Evolutionary conservation across 2,797 vertebrate species (phyloP), one percentile per base, ranked within the genome.

Genomic region (Delichon dasypus): DNA sequence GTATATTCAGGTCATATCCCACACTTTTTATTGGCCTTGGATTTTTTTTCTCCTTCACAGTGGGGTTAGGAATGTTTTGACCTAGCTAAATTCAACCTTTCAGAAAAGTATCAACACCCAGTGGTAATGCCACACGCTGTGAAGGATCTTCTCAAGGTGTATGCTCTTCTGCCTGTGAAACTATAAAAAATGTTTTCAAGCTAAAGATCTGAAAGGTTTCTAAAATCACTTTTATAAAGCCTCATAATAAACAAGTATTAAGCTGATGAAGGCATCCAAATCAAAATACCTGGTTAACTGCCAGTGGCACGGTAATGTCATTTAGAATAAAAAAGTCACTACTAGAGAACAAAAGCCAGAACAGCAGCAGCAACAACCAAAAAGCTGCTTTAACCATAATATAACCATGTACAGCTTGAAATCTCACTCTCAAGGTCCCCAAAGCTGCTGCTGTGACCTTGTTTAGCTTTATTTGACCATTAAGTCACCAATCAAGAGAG

Each of bases 91-190:
- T 7, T 7, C 22, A 66, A 48, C n/a, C 22, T 72, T 72, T 38
- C 44, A 86, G 34, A 27, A 21, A 78, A 80, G 6, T 21, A 58
- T 15, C 54, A 54, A 61, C 13, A 72, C 5, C 3, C 38, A 27
- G 3, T 25, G 30, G 11, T 68, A 82, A 50, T 6, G 4, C 4
- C 17, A 67, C 1, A 1, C 1, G 9, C 21, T 47, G 13, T 7
- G 15, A 55, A 76, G 55, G n/a, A 76, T 54, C 27, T 78, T 66
- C 19, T 36, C 64, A 27, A 34, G 14, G 18, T 44, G 44, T 17
- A 30, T 1, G 4, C 9, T 65, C 21, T 80, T 61, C 50, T 26
- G 36, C 38, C 38, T 67, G 6, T n/a, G 30, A 82, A 88, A 57
- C 17, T 15, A 53, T 48, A 13, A 55, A 75, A 38, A 75, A 50